Percentiles rank a stretch among this genome's conserved stretches.
phyloP scores from a whole-genome alignment of 2,888 invertebrate genomes.

The Lasioglossum calceatum region DNA sequence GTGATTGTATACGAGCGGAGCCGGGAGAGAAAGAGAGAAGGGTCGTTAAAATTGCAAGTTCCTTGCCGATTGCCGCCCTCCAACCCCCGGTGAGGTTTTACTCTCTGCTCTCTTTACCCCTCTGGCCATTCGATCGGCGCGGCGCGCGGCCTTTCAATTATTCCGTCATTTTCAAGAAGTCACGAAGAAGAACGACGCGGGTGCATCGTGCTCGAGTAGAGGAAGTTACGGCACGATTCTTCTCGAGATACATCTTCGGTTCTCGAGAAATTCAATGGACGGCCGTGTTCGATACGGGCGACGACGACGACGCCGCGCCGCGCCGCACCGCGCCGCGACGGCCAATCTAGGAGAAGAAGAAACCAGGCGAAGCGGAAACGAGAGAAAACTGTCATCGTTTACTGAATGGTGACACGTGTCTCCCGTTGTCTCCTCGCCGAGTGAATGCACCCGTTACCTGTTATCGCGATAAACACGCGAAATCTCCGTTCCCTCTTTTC shows the following conservation, averaged over 20 bases:
- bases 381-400: slow-evolving; percentile 49
- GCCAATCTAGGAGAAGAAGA: slow-evolving; percentile 13
- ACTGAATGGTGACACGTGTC: slow-evolving; percentile 45
- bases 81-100: neutral
- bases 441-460: slow-evolving; percentile 54
- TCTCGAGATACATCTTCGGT: slow-evolving; percentile 58
- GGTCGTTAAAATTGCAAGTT: slow-evolving; percentile 65
- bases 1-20: slow-evolving; percentile 45
- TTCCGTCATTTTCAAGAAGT: slow-evolving; percentile 72
- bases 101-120: neutral
- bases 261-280: slow-evolving; percentile 67
- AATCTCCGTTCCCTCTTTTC: slow-evolving; percentile 6
- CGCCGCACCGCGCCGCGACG: neutral
- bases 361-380: slow-evolving; percentile 42
- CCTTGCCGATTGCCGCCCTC: slow-evolving; percentile 26
- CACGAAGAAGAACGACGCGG: slow-evolving; percentile 63
- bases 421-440: slow-evolving; percentile 4
- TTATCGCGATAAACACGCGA: slow-evolving; percentile 52
- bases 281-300: slow-evolving; percentile 40
- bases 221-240: slow-evolving; percentile 76
- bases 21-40: slow-evolving; percentile 25
- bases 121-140: neutral
- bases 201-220: slow-evolving; percentile 66
- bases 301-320: neutral
- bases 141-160: slow-evolving; percentile 65